Conservation (phyloP, 2,888 invertebrate genomes). For the Agriopis leucophaearia region DNA sequence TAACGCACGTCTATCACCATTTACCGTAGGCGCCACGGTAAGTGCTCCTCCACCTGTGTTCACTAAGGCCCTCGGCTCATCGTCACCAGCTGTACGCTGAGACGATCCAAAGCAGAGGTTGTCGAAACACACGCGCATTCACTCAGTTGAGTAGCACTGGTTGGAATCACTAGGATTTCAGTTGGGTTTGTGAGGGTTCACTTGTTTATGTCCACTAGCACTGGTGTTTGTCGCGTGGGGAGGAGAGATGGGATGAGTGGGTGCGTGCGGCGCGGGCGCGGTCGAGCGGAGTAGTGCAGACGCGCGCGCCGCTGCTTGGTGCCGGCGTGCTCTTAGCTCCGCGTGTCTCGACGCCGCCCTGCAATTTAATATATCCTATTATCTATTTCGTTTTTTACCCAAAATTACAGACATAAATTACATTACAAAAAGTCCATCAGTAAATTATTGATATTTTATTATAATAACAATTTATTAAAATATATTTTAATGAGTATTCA, state of each 20-base stretch:
- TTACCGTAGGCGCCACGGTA: slow-evolving; percentile 83
- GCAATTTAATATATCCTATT: slow-evolving; percentile 56
- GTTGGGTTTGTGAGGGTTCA: slow-evolving; percentile 63
- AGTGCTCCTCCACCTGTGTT: slow-evolving; percentile 80
- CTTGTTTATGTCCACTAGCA: slow-evolving; percentile 60
- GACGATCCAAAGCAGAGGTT: slow-evolving; percentile 96
- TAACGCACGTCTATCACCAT: slow-evolving; percentile 82
- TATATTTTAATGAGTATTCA: neutral
- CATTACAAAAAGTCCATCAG: slow-evolving; percentile 2
- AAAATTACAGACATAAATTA: neutral
- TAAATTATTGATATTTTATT: slow-evolving; percentile 4
- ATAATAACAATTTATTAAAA: slow-evolving; percentile 6
- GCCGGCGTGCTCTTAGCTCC: slow-evolving; percentile 71
- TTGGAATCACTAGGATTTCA: slow-evolving; percentile 78
- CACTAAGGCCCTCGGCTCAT: slow-evolving; percentile 87
- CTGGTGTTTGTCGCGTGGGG: slow-evolving; percentile 59
- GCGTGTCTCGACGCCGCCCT: slow-evolving; percentile 81
- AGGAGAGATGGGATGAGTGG: slow-evolving; percentile 69
- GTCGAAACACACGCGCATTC: slow-evolving; percentile 97
- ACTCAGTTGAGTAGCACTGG: slow-evolving; percentile 87
- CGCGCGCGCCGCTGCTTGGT: slow-evolving; percentile 67
- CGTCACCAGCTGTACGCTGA: slow-evolving; percentile 93
- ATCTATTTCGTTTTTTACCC: slow-evolving; percentile 9
- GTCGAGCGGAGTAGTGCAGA: slow-evolving; percentile 73
- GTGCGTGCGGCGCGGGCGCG: slow-evolving; percentile 81